Percentiles rank a stretch among this genome's conserved stretches.
These are phyloP conservation scores for Hyles euphorbiae DNA, from an alignment of 1,140 invertebrate genomes.

Conservation along the genomic window DNA sequence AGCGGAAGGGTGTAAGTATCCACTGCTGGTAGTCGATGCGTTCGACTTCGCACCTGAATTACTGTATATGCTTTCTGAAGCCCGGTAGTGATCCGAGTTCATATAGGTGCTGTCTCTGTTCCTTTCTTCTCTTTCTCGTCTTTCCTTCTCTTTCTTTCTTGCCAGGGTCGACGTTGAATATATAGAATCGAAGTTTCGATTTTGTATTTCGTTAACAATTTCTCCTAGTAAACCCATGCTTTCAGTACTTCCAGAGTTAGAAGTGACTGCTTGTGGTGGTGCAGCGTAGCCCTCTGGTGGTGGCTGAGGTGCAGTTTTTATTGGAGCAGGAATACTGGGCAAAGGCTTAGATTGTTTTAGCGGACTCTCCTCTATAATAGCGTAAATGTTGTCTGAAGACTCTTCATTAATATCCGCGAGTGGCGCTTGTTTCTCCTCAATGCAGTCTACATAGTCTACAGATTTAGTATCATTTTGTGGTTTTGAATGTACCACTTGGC, in stretches of 20 bases:
- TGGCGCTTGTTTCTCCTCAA: constrained; percentile 78
- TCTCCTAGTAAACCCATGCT: constrained; percentile 86
- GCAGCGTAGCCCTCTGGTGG: constrained; percentile 72
- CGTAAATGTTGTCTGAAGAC: constrained; percentile 88
- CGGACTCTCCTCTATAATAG: constrained; percentile 86
- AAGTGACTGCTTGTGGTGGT: constrained; percentile 74
- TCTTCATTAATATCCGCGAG: constrained; percentile 80
- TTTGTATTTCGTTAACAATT: constrained; percentile 91
- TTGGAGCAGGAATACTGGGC: constrained; percentile 26
- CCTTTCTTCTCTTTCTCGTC: constrained; percentile 45
- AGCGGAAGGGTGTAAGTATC: constrained; percentile 83
- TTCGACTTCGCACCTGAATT: constrained; percentile 77
- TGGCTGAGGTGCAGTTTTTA: constrained; percentile 50
- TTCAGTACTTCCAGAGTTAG: constrained; percentile 74
- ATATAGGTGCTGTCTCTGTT: constrained; percentile 62
- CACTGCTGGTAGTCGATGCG: constrained; percentile 81
- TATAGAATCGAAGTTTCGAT: constrained; percentile 89
- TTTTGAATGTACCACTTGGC: constrained; percentile 32
- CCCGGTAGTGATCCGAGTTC: constrained; percentile 74
- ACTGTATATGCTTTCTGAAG: constrained; percentile 78
- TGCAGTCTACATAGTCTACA: constrained; percentile 85
- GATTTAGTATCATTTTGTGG: constrained; percentile 46
- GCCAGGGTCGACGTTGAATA: constrained; percentile 84
- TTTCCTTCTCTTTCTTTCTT: constrained; percentile 78
- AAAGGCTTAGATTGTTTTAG: constrained; percentile 50